A percentile compares a stretch with the other conserved stretches of the same genome.
Evolutionary conservation across 2,888 invertebrate genomes (phyloP).

Genomic region (Furcula furcula): DNA sequence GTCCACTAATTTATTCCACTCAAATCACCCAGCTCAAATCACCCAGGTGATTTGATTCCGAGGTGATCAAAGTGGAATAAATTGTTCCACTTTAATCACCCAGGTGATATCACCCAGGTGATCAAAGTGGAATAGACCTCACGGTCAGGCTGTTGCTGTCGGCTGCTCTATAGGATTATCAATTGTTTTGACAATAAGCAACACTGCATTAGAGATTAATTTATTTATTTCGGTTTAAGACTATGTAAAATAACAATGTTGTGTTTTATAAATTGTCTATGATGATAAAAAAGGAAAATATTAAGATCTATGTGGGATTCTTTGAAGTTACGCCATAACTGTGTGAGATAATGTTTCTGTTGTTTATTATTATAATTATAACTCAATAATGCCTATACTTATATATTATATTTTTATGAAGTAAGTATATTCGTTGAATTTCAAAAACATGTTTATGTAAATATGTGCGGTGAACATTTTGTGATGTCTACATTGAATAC

Average conservation of each 20-base stretch:
- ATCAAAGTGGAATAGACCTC: no score
- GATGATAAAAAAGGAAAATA: conserved; percentile 58
- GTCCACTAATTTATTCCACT: no score
- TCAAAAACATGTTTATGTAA: conserved; percentile 49
- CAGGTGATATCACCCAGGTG: no score
- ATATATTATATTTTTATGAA: conserved; percentile 33
- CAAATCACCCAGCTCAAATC: no score
- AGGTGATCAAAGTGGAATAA: no score
- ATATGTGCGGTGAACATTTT: conserved; percentile 50
- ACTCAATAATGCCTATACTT: no score
- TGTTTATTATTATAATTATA: no score
- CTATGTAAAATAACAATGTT: conserved; percentile 77
- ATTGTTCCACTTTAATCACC: no score
- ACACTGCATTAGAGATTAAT: conserved; percentile 66
- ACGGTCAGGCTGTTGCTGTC: no score
- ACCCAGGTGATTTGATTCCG: no score
- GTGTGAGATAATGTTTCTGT: conserved; percentile 76
- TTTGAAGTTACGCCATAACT: conserved; percentile 74
- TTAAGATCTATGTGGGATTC: conserved; percentile 59
- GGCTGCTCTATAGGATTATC: conserved; percentile 48
- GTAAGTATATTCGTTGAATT: conserved; percentile 44
- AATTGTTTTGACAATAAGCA: conserved; percentile 78
- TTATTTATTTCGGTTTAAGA: conserved; percentile 80
- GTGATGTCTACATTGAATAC: conserved; percentile 25
- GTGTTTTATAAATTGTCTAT: conserved; percentile 78